phyloP scores from a whole-genome alignment of 2,113 vertebrate genomes.

The Scartelaos histophorus region DNA sequence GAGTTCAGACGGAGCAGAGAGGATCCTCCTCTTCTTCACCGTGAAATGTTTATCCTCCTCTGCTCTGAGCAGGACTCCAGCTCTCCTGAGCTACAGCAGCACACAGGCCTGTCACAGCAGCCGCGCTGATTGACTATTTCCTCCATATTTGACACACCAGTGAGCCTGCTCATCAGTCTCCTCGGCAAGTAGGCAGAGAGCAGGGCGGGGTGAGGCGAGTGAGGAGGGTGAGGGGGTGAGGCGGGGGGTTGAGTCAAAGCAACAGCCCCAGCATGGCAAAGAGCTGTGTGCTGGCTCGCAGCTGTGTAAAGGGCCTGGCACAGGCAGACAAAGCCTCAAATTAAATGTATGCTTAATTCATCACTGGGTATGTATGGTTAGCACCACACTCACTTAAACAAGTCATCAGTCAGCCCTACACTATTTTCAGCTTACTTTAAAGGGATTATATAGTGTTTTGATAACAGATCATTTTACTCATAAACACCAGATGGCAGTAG shows the following conservation, averaged over 20 bases:
- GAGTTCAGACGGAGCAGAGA: constrained; percentile 40
- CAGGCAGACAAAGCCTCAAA: constrained; percentile 24
- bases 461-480: constrained; percentile 1
- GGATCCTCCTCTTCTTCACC: constrained; percentile 44
- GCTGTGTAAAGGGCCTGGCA: constrained; percentile 23
- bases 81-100: constrained; percentile 54
- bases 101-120: constrained; percentile 40
- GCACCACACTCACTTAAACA: constrained; percentile 31
- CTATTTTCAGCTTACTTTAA: constrained; percentile 43
- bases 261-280: constrained; percentile 43
- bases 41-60: constrained; percentile 61
- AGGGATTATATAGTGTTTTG: constrained; percentile 17
- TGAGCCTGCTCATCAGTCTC: constrained; percentile 68
- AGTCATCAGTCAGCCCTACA: constrained; percentile 28
- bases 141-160: constrained; percentile 67
- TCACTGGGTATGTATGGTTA: constrained; percentile 34
- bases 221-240: too few species aligned
- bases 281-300: constrained; percentile 46
- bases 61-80: constrained; percentile 48
- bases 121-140: constrained; percentile 67
- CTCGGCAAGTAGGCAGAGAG: constrained; percentile 57
- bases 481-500: constrained; percentile 14
- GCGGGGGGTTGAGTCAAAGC: constrained; percentile 36
- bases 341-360: constrained; percentile 55
- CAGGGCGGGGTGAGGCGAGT: background rate